Evolutionary conservation across 2,888 invertebrate species (phyloP), one percentile per base, ranked within the genome.

Genomic region (Halictus quadricinctus): DNA sequence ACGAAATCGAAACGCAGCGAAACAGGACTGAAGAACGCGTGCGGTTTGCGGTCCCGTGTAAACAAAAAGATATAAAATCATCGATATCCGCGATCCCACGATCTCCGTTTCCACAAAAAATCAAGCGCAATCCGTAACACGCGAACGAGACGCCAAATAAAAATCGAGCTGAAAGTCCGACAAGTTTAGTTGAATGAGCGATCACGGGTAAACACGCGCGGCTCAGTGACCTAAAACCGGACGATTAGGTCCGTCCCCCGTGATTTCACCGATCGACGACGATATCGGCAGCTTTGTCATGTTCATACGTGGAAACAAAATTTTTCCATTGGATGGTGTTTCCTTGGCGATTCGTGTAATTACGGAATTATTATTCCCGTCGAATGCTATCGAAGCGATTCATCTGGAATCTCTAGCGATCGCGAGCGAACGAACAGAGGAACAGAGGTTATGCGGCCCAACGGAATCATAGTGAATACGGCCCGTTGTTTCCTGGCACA

Each of bases 401-500:
- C 79, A 76, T 76, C 58, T 21, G 70, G 78, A 81, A 86, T 87
- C 70, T 74, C 60, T 80, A 86, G 15, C 64, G 64, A 15, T 69
- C 50, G 46, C 46, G 78, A 36, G 36, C 36, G 36, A 66, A 74
- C 43, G 76, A 25, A 77, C 58, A 60, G 78, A 80, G 50, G 50
- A 43, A 1, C 36, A 43, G 73, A 29, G 76, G 36, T 36, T 80
- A 77, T 76, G 72, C 83, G 75, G 75, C 58, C 15, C 75, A 74
- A 72, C 50, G 46, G 79, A 80, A 80, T 73, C 78, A 60, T n/a
- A 41, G 64, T 85, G 85, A 88, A 86, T 81, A 64, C 83, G 13
- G 46, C 36, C 66, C 85, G 83, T 88, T 88, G 87, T 89, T 82
- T 81, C 64, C 74, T 48, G 74, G 69, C 74, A 86, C 84, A 88